Percentiles rank a stretch among this genome's conserved stretches.
These are phyloP conservation scores for Amphimedon queenslandica DNA, from an alignment of 37 sponge, comb jelly and placozoan species.

Conservation along the genomic window DNA sequence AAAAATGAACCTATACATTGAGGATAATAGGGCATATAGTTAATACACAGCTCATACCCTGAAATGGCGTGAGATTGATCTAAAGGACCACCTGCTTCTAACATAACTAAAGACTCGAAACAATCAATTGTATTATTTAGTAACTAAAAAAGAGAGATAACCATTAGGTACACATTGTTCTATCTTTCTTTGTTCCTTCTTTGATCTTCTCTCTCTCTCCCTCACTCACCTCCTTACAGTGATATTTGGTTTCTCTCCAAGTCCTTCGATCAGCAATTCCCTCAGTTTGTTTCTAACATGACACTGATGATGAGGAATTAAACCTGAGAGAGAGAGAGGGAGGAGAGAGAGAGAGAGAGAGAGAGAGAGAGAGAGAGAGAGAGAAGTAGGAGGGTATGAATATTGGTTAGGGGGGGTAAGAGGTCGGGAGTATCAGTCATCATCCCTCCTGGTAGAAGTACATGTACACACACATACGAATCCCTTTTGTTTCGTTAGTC, in stretches of 20 bases:
- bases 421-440: neutral
- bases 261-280: neutral
- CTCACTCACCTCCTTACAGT: too few relatives aligned
- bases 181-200: too few relatives aligned
- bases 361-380: neutral
- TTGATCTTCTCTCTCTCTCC: too few relatives aligned
- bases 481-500: too few relatives aligned
- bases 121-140: neutral
- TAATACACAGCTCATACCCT: neutral
- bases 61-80: neutral
- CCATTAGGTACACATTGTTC: too few relatives aligned
- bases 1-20: neutral
- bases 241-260: too few relatives aligned
- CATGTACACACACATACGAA: neutral
- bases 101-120: neutral
- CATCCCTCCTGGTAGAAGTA: neutral
- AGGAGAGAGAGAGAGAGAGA: conserved; percentile 1
- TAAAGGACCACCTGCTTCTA: neutral
- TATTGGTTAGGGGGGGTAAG: neutral
- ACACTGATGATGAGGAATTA: neutral
- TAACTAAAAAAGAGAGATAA: neutral
- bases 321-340: conserved; percentile 1
- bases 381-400: neutral
- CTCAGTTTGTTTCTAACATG: neutral
- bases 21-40: neutral